A percentile compares a stretch with the other conserved stretches of the same genome.
Conservation (phyloP, 2,113 vertebrate species). For the Thryonomys swinderianus region DNA sequence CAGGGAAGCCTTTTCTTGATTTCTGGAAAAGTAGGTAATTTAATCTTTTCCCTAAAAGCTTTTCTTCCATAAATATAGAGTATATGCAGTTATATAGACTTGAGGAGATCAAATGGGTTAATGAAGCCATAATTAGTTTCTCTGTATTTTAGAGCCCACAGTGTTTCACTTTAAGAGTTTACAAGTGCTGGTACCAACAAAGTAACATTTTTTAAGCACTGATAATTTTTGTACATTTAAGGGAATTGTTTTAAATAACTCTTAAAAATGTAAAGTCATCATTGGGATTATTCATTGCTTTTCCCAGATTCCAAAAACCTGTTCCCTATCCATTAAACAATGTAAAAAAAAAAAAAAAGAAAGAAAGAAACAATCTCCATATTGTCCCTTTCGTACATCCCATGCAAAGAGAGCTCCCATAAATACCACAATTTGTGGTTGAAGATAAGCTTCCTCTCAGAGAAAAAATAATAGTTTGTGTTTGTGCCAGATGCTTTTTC, state of each 20-base stretch:
- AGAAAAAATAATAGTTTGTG: slow-evolving; percentile 77
- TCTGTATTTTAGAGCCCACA: background rate
- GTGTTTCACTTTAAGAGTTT: background rate
- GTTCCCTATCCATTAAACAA: slow-evolving; percentile 4
- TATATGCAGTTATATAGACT: background rate
- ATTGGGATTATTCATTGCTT: background rate
- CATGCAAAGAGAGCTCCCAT: background rate
- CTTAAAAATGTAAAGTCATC: slow-evolving; percentile 52
- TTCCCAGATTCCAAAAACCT: background rate
- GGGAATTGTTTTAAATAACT: slow-evolving; percentile 37
- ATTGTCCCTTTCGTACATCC: slow-evolving; percentile 37
- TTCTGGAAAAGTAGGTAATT: background rate
- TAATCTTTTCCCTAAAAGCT: background rate
- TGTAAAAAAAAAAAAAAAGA: slow-evolving; percentile 13
- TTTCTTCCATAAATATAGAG: background rate
- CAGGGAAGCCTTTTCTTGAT: background rate
- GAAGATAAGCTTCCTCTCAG: slow-evolving; percentile 53
- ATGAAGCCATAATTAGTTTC: background rate
- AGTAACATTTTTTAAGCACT: background rate
- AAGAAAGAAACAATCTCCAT: background rate
- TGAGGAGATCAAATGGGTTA: background rate
- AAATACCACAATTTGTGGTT: slow-evolving; percentile 64
- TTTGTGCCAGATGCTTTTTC: slow-evolving; percentile 78
- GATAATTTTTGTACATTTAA: background rate
- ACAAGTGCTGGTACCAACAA: background rate